Evolutionary conservation across 2,113 vertebrate genomes (phyloP), one percentile per base, ranked within the genome.

Genomic region (Oryzias melastigma): DNA sequence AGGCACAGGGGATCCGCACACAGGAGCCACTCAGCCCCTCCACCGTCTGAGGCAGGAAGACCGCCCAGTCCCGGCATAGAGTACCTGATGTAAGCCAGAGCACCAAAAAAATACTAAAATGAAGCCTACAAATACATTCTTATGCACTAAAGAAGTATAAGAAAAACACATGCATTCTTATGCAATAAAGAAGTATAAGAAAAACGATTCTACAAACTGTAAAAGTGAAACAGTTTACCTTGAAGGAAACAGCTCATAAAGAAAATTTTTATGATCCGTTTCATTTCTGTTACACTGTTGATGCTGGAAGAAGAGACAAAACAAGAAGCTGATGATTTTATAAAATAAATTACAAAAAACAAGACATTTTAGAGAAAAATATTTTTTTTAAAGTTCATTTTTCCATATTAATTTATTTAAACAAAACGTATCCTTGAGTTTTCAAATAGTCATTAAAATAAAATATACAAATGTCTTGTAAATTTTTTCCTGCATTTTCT

Each of bases 11-110:
- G 64, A 89, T 58, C 7, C 35, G 27, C 50, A 85, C 62, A 46
- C 89, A 90, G 1, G 87, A 87, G 24, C 87, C 84, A 43, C 64
- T 72, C 6, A 87, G 70, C 6, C 45, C 84, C n/a, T 68, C 56
- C 1, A 88, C 43, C 5, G 22, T 52, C 58, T 62, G 58, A 51
- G 87, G 84, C 64, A 89, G 42, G 64, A 65, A 16, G 47, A 7
- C 42, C 8, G 41, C 57, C 75, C 75, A 88, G 0, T 62, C 14
- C n/a, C 77, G 59, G 60, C 82, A 77, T 3, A 50, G 42, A 49
- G 18, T 24, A 25, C 74, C 89, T 89, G 78, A 53, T 22, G 15
- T 4, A 46, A 68, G 25, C 74, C 20, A 22, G 29, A n/a, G 4
- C 2, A 41, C 6, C 1, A 45, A 50, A 5, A 45, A 25, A 58